Evolutionary conservation across 1,140 invertebrate genomes (phyloP).

Genomic region (Matsumurasca onukii): DNA sequence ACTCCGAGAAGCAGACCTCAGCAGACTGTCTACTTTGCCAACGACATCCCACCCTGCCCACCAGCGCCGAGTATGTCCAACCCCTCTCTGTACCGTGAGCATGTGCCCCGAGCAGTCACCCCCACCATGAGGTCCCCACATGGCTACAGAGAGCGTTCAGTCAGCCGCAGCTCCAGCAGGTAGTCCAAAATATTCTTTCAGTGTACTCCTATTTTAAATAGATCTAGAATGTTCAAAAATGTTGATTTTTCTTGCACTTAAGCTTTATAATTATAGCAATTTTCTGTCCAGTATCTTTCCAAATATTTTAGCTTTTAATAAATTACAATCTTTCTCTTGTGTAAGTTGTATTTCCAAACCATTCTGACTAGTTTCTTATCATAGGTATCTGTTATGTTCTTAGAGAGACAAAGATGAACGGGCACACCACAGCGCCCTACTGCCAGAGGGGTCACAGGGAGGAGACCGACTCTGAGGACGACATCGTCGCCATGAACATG

Average conservation of each 20-base stretch:
- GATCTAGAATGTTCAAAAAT: too few species aligned
- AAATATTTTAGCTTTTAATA: too few species aligned
- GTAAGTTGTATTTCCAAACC: too few species aligned
- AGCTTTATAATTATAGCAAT: too few species aligned
- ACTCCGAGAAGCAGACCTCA: background rate
- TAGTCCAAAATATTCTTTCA: too few species aligned
- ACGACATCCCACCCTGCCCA: conserved; percentile 27
- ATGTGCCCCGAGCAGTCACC: background rate
- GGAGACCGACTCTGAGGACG: conserved; percentile 27
- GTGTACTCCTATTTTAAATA: too few species aligned
- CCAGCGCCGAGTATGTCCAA: conserved; percentile 14
- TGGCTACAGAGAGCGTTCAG: background rate
- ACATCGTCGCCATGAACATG: conserved; percentile 28
- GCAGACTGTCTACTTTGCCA: conserved; percentile 6
- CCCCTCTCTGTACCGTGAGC: background rate
- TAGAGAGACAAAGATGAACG: conserved; percentile 28
- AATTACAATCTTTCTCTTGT: too few species aligned
- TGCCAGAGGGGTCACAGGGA: background rate
- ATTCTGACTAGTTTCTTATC: too few species aligned
- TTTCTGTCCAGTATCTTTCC: too few species aligned
- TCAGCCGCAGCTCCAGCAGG: conserved; percentile 7
- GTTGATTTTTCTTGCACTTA: too few species aligned
- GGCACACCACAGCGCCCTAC: conserved; percentile 14
- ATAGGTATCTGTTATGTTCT: too few species aligned
- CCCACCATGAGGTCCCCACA: background rate